phyloP scores from a whole-genome alignment of 2,797 vertebrate species.

The Acestrorhynchus altus region DNA sequence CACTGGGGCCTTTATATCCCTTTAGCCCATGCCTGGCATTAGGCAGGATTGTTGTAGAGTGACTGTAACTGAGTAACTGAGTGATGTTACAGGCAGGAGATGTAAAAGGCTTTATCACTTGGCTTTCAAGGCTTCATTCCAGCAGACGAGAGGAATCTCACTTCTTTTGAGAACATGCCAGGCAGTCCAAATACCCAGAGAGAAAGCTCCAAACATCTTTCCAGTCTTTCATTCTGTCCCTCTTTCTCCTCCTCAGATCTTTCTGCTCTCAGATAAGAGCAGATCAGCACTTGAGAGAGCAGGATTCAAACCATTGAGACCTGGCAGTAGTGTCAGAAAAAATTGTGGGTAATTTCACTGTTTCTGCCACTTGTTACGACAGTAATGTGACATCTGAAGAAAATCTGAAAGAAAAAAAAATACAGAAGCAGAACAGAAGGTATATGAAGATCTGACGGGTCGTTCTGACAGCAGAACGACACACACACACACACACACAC shows the following conservation, averaged over 20 bases:
- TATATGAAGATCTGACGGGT: neutral
- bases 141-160: no score
- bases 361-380: conserved; percentile 12
- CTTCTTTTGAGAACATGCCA: no score
- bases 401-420: conserved; percentile 22
- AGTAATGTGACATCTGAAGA: conserved; percentile 22
- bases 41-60: neutral
- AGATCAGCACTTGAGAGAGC: neutral
- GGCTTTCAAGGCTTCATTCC: neutral
- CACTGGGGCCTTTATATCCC: no score
- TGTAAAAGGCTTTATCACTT: no score
- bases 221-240: neutral
- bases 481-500: no score
- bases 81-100: neutral
- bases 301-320: neutral
- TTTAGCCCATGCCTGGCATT: no score
- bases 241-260: neutral
- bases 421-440: no score
- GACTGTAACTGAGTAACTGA: neutral
- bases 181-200: no score
- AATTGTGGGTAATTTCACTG: conserved; percentile 24
- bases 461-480: no score
- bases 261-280: neutral
- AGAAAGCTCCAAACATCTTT: neutral
- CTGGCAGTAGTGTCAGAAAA: conserved; percentile 29